Percentiles rank a stretch among this genome's conserved stretches.
Evolutionary conservation across 2,888 invertebrate species (phyloP).

Genomic region (Rhamphomyia laevipes): DNA sequence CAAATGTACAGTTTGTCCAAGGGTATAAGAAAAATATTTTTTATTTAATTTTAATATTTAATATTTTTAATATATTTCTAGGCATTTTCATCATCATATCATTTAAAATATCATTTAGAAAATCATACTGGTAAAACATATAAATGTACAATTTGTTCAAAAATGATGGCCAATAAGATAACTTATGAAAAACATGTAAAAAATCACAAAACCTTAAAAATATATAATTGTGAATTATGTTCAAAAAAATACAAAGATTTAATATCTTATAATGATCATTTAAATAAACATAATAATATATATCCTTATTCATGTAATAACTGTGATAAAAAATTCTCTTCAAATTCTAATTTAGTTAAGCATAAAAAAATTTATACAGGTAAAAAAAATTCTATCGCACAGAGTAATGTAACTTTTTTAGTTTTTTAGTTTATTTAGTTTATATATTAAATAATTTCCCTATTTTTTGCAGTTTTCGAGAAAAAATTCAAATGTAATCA

Average conservation of each 20-base stretch:
- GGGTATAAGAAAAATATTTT: slow-evolving; percentile 21
- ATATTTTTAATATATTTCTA: slow-evolving; percentile 28
- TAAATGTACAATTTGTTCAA: slow-evolving; percentile 50
- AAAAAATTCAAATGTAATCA: slow-evolving; percentile 46
- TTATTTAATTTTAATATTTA: not conserved
- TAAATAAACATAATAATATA: slow-evolving; percentile 49
- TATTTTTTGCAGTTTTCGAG: slow-evolving; percentile 8
- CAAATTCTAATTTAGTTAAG: slow-evolving; percentile 55
- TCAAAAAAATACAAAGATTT: slow-evolving; percentile 51
- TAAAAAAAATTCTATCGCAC: not conserved
- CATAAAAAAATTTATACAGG: slow-evolving; percentile 36
- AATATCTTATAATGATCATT: slow-evolving; percentile 48
- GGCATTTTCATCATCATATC: slow-evolving; percentile 57
- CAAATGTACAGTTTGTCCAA: slow-evolving; percentile 35
- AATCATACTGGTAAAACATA: slow-evolving; percentile 51
- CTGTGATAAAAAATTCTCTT: slow-evolving; percentile 47
- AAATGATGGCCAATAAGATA: slow-evolving; percentile 24
- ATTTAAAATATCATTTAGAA: slow-evolving; percentile 59
- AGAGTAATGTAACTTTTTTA: too few relatives aligned
- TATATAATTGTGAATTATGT: slow-evolving; percentile 50
- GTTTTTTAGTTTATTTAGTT: not conserved
- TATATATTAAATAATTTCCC: not conserved
- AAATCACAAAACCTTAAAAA: slow-evolving; percentile 35
- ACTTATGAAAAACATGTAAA: too few relatives aligned
- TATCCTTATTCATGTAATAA: slow-evolving; percentile 47